Conservation (phyloP, 2,113 vertebrate genomes). For the Myiagra hebetior region DNA sequence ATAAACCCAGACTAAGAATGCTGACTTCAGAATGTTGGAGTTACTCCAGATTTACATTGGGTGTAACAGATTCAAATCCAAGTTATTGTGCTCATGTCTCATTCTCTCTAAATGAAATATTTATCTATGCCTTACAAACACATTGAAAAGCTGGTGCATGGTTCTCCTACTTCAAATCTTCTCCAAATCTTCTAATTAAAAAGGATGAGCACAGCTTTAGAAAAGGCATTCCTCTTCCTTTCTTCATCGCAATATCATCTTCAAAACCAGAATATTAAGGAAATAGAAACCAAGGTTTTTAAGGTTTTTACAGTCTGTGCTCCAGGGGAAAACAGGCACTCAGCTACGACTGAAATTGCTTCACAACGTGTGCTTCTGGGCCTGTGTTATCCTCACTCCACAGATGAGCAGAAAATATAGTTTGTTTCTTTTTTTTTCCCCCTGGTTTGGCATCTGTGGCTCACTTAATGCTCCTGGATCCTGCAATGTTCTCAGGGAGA, state of each 20-base stretch:
- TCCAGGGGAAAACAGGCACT: conserved; percentile 77
- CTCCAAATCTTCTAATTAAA: neutral
- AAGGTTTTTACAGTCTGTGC: conserved; percentile 70
- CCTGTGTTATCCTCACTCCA: conserved; percentile 70
- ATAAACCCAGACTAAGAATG: neutral
- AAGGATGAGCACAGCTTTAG: neutral
- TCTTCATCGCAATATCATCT: conserved; percentile 42
- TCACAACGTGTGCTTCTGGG: conserved; percentile 67
- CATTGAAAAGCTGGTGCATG: neutral
- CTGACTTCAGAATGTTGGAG: neutral
- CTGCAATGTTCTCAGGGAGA: conserved; percentile 61
- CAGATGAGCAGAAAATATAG: conserved; percentile 77
- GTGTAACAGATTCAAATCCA: conserved; percentile 1
- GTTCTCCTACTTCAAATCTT: neutral
- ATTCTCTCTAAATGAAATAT: neutral
- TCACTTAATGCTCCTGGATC: conserved; percentile 53
- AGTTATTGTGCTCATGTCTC: neutral
- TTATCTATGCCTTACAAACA: conserved; percentile 11
- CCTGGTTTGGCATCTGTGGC: conserved; percentile 54
- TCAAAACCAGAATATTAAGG: conserved; percentile 73
- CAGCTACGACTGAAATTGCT: conserved; percentile 77
- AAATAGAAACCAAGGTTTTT: conserved; percentile 64
- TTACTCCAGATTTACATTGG: neutral
- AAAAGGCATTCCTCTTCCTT: conserved; percentile 19
- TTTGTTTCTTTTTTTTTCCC: conserved; percentile 63